Evolutionary conservation across 2,888 invertebrate genomes (phyloP).

Genomic region (Hydroisotoma schaefferi): DNA sequence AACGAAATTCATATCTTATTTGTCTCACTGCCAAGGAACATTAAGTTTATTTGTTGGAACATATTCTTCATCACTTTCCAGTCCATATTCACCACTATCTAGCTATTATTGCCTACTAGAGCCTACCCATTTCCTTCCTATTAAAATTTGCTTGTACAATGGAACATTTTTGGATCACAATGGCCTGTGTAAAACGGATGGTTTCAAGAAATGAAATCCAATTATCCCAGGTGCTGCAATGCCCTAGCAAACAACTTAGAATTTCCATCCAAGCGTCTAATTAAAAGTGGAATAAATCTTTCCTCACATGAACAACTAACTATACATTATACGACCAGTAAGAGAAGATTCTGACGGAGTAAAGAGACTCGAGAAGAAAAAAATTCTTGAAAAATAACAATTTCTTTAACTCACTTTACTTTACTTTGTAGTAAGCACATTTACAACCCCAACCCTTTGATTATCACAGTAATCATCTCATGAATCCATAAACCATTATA

Average conservation of each 20-base stretch:
- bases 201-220: too few species aligned
- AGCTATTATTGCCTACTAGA: too few species aligned
- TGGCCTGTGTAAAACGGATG: too few species aligned
- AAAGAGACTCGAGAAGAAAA: too few species aligned
- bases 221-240: too few species aligned
- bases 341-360: not conserved
- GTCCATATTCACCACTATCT: not conserved
- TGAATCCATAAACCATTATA: conserved; percentile 16
- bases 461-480: conserved; percentile 12
- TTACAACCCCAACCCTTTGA: conserved; percentile 9
- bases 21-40: conserved; percentile 16
- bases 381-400: too few species aligned
- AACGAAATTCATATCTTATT: conserved; percentile 21
- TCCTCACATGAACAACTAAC: not conserved
- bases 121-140: too few species aligned
- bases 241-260: not conserved
- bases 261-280: not conserved
- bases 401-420: not conserved
- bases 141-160: too few species aligned
- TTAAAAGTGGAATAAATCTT: conserved; percentile 6
- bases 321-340: not conserved
- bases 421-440: conserved; percentile 6
- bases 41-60: not conserved
- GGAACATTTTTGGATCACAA: too few species aligned
- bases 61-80: not conserved